Evolutionary conservation across 1,140 invertebrate genomes (phyloP).

Genomic region (Drosophila neocordata): DNA sequence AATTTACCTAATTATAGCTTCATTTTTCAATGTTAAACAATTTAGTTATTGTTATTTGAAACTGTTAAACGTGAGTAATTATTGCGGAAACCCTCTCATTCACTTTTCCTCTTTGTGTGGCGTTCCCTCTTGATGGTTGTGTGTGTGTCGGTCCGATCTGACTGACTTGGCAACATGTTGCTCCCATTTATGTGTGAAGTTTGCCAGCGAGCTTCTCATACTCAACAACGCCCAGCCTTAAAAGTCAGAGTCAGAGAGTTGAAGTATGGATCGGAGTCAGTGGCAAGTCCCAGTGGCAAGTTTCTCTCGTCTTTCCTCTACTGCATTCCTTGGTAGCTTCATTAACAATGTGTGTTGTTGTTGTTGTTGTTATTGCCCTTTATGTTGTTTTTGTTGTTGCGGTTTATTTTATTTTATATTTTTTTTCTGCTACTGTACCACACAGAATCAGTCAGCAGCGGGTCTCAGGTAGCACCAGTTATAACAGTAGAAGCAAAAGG

Average conservation of each 20-base stretch:
- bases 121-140: neutral
- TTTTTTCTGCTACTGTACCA: slow-evolving; percentile 75
- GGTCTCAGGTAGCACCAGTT: slow-evolving; percentile 15
- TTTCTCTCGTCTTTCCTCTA: slow-evolving; percentile 44
- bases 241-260: neutral
- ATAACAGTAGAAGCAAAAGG: slow-evolving; percentile 23
- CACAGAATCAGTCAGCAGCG: slow-evolving; percentile 40
- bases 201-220: slow-evolving; percentile 23
- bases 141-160: slow-evolving; percentile 13
- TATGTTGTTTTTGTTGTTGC: slow-evolving; percentile 43
- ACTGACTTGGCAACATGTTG: slow-evolving; percentile 68
- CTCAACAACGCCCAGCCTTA: slow-evolving; percentile 4
- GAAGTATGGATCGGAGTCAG: neutral
- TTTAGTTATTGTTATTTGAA: neutral
- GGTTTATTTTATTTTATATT: slow-evolving; percentile 31
- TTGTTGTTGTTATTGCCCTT: slow-evolving; percentile 49
- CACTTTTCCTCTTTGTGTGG: neutral
- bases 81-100: neutral
- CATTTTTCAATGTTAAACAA: neutral
- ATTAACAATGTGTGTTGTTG: slow-evolving; percentile 68
- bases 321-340: slow-evolving; percentile 79
- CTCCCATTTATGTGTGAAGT: slow-evolving; percentile 81
- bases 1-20: no score
- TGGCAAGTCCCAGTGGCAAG: slow-evolving; percentile 29
- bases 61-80: neutral